Base-by-base conservation (phyloP, 2,888 invertebrate species). In the Orchestes rusci region DNA sequence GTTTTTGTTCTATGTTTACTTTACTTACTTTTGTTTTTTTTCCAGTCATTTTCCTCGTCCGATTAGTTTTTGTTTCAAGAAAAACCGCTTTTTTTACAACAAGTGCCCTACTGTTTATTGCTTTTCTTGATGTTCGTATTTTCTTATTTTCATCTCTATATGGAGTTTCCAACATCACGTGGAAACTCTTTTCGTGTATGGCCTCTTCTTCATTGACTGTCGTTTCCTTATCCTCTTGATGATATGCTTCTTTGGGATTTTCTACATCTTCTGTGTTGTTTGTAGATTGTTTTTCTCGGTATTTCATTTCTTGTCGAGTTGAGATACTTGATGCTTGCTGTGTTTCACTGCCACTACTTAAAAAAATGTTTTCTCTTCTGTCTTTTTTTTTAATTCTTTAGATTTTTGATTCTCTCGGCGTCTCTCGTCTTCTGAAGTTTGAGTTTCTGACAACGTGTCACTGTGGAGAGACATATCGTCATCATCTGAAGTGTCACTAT, bases 81-180 rank as follows among this genome's bases (percentile, higher is more conserved):
- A n/a, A n/a, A n/a, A n/a, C n/a, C n/a, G n/a, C n/a, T n/a, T n/a
- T n/a, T n/a, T n/a, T n/a, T n/a, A n/a, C n/a, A n/a, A n/a, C n/a
- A n/a, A n/a, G n/a, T n/a, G n/a, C n/a, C n/a, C n/a, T n/a, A n/a
- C n/a, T n/a, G n/a, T n/a, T n/a, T n/a, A 30, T 30, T 12, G 31
- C 31, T 12, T 30, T 30, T 12, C 31, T 30, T 23, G 23, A 23
- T 12, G 31, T 30, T 30, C 13, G 31, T 10, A 13, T 30, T 30
- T 12, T 30, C 31, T 30, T 30, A 30, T 30, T 30, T 5, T 30
- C 15, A 32, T 32, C 33, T 32, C 16, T 32, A 15, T 32, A 32
- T 32, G 33, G 33, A 13, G 33, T 32, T 32, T 32, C 33, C 33
- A 32, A 32, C 33, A 32, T 32, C 16, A 16, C 33, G 33, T n/a